Base-by-base conservation (phyloP, 2,113 vertebrate species). In the Pseudorectes ferrugineus region DNA sequence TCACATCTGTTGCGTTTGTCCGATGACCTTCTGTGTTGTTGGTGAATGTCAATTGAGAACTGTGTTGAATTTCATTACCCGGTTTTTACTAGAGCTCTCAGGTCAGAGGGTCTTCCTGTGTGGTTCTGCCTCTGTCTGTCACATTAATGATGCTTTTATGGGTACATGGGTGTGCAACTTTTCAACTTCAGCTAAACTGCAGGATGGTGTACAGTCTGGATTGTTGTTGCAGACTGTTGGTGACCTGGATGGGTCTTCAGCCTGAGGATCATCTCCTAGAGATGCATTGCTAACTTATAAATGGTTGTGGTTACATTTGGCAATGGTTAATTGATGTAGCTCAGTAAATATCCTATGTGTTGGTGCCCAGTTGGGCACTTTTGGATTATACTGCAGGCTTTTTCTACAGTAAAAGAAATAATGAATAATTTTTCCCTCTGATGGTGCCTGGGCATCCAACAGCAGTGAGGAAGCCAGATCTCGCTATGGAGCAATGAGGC, bases 401-500 rank as follows among this genome's bases (percentile, higher is more conserved):
- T 70, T 83, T n/a, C 25, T 52, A 87, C 23, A 11, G 20, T 45
- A 9, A 12, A 25, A 89, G 49, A 70, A 70, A 49, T 29, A 29
- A 36, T 10, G 5, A 61, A 5, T 36, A 0, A 1, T 66, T 63
- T 65, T 89, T 48, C 17, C 18, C 3, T 35, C 24, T 52, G 31
- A 5, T 23, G 48, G 10, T 5, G 5, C 8, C 14, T 19, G 36
- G 31, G 36, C 36, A 21, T 75, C 40, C 42, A 8, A 5, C 29
- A 16, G n/a, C 13, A 14, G 52, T 1, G 9, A 79, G 54, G 49
- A 82, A 61, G 36, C 23, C 10, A 2, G 40, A 51, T 86, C 25
- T 84, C 0, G 0, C 36, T 40, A 2, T 0, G 10, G 24, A 43
- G 45, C 5, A 3, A 10, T 29, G 51, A 73, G 31, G 46, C 43